Conservation (phyloP, 2,797 vertebrate genomes). For the Phylloscopus collybita region DNA sequence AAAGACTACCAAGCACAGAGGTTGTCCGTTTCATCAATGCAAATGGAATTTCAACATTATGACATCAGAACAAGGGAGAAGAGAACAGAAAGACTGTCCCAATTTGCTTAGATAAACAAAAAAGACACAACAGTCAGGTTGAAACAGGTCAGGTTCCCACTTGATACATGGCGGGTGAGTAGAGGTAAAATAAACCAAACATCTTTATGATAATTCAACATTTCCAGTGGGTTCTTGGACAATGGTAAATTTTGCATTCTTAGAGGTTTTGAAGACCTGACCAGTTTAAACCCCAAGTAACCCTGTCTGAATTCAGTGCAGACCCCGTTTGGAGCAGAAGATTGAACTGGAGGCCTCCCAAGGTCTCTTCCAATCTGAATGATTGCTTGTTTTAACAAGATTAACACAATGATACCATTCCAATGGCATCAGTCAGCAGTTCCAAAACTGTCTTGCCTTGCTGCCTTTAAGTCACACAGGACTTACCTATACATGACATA, state of each 20-base stretch:
- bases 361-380: neutral
- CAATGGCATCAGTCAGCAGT: neutral
- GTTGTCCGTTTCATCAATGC: neutral
- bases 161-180: neutral
- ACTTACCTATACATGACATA: constrained; percentile 95
- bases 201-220: neutral
- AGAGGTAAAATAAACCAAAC: neutral
- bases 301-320: neutral
- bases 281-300: neutral
- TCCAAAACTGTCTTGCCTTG: neutral
- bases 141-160: neutral
- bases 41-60: neutral
- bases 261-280: neutral
- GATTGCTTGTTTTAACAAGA: neutral
- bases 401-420: neutral
- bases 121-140: neutral
- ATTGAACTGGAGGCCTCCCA: neutral
- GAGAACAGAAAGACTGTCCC: neutral
- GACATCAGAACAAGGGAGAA: neutral
- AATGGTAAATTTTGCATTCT: neutral
- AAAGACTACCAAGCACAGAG: neutral
- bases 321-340: neutral
- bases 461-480: neutral
- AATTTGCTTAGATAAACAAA: neutral
- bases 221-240: neutral